Base-by-base conservation (phyloP, 2,113 vertebrate genomes). In the Trematomus loennbergii region DNA sequence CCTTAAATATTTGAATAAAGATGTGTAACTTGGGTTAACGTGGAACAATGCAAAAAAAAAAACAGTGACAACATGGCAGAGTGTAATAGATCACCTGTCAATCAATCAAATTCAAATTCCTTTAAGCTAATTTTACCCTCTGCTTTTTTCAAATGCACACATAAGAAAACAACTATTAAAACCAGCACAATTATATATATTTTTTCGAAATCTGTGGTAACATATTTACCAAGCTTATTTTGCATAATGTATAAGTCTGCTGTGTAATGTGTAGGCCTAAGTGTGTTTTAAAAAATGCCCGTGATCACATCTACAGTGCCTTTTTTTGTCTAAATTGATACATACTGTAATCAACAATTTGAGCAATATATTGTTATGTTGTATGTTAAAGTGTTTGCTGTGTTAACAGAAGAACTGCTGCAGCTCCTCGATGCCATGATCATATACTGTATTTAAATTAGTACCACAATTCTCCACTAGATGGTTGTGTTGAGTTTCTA, bases 391-490 rank as follows among this genome's bases (percentile, higher is more conserved):
- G 16, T 52, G 64, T 49, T 29, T 12, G 45, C 29, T 50, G 16
- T n/a, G 13, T 52, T 67, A 4, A 9, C 1, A 7, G 64, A 17
- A 9, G 5, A 4, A 67, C 58, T 61, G 17, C 9, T 54, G 12
- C 2, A 67, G 53, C 5, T 45, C 5, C 40, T 48, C 18, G 6
- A 4, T 61, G 11, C 8, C 36, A 8, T 40, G 5, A 40, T 40
- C 36, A 36, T 36, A 36, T 3, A 36, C 36, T 36, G 36, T 36
- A 36, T 36, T 36, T 7, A 46, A 18, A 36, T 3, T 36, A 18
- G 16, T 67, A 53, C 57, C 8, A 20, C 58, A 3, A 0, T 0
- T 29, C 12, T 73, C 81, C 81, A 77, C 81, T 63, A 61, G 81
- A 48, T 67, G 81, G 13, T 18, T 5, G 0, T 46, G 18, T 25